Evolutionary conservation across 2,888 invertebrate species (phyloP).

Genomic region (Deroplatys truncata): DNA sequence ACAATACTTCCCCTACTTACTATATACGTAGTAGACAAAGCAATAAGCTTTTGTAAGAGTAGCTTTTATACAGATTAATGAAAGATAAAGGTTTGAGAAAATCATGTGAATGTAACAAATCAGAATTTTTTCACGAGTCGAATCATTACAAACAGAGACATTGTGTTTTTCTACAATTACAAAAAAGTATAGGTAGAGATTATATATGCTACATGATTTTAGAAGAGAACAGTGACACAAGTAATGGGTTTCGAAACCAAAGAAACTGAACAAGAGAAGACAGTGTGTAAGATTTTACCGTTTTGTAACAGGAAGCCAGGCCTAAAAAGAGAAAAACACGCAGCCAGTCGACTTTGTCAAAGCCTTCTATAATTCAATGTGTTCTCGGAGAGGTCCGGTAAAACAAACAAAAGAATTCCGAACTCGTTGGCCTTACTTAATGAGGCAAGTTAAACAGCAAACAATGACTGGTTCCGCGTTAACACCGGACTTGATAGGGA

Average conservation of each 20-base stretch:
- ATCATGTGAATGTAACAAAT: too few species aligned
- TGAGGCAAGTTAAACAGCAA: background rate
- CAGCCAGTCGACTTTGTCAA: background rate
- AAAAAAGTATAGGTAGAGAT: too few species aligned
- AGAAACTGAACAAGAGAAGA: background rate
- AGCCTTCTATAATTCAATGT: background rate
- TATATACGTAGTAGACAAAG: too few species aligned
- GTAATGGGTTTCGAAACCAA: background rate
- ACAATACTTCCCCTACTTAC: too few species aligned
- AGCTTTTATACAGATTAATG: too few species aligned
- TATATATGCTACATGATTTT: too few species aligned
- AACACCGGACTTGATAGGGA: background rate
- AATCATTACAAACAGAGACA: too few species aligned
- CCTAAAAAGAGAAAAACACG: background rate
- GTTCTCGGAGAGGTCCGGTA: background rate
- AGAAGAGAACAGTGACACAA: too few species aligned
- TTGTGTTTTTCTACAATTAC: too few species aligned
- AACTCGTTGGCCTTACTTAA: background rate
- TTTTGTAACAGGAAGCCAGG: background rate
- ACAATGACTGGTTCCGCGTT: background rate
- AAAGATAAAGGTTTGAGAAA: too few species aligned
- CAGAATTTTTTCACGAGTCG: too few species aligned
- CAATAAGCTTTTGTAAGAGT: too few species aligned
- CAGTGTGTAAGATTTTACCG: background rate
- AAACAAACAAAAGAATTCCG: background rate